Conservation (phyloP, 2,113 vertebrate species). For the Onychostoma macrolepis region DNA sequence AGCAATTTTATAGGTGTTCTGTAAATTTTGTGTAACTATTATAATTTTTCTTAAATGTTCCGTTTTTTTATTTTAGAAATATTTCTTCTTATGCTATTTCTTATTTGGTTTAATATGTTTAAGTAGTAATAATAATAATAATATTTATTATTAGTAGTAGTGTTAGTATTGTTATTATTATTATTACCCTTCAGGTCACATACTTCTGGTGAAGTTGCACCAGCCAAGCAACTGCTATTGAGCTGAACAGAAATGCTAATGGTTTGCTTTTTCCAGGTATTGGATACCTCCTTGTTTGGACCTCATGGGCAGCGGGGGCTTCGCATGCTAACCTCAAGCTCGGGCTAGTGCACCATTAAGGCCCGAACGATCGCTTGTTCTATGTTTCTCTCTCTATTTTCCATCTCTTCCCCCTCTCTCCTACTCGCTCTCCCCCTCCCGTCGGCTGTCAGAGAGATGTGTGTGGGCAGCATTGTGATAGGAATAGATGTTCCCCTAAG, state of each 20-base stretch:
- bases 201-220: neutral
- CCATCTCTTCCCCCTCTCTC: constrained; percentile 29
- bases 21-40: no score
- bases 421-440: constrained; percentile 46
- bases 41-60: no score
- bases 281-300: neutral
- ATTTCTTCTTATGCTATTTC: no score
- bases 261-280: neutral
- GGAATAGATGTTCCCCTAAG: constrained; percentile 81
- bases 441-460: constrained; percentile 69
- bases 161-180: no score
- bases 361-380: constrained; percentile 10
- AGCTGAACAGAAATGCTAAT: neutral
- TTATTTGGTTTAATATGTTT: no score
- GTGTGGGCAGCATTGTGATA: constrained; percentile 83
- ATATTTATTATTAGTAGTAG: no score
- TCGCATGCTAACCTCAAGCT: constrained; percentile 22
- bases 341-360: constrained; percentile 49
- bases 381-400: constrained; percentile 22
- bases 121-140: no score
- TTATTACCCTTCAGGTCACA: neutral
- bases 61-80: no score
- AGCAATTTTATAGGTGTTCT: no score
- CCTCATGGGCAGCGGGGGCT: neutral
- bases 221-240: neutral